These are phyloP conservation scores for Andricus quercusramuli DNA, from an alignment of 2,888 invertebrate genomes.

Conservation along the genomic window DNA sequence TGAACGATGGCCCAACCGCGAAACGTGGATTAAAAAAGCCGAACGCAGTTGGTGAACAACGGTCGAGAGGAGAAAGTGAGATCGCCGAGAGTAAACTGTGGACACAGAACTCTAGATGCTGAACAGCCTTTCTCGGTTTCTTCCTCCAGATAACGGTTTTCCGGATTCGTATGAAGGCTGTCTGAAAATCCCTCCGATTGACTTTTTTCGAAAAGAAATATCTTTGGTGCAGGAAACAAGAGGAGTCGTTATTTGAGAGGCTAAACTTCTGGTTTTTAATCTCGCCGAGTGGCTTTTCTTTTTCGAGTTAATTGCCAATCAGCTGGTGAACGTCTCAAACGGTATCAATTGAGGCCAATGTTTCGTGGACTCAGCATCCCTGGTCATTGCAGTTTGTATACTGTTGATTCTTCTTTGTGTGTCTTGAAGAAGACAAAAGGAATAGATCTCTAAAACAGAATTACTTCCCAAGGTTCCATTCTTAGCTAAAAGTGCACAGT, in stretches of 20 bases:
- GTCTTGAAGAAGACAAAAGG: background rate
- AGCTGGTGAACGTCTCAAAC: constrained; percentile 58
- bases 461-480: background rate
- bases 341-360: constrained; percentile 59
- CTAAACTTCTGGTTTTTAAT: background rate
- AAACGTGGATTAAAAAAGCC: constrained; percentile 44
- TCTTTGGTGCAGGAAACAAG: background rate
- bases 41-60: constrained; percentile 32
- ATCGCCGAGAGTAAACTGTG: constrained; percentile 1
- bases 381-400: background rate
- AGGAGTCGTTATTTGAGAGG: background rate
- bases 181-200: background rate
- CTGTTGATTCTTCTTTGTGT: background rate
- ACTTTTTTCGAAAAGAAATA: too few species aligned
- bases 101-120: background rate
- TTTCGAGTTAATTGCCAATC: constrained; percentile 55
- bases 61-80: constrained; percentile 59
- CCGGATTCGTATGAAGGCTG: background rate
- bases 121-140: background rate
- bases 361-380: constrained; percentile 44
- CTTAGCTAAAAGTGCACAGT: background rate
- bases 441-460: background rate
- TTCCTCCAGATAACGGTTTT: background rate
- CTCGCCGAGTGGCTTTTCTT: background rate
- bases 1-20: constrained; percentile 56